Evolutionary conservation across 2,797 vertebrate species (phyloP).

Genomic region (Myiothlypis coronata): DNA sequence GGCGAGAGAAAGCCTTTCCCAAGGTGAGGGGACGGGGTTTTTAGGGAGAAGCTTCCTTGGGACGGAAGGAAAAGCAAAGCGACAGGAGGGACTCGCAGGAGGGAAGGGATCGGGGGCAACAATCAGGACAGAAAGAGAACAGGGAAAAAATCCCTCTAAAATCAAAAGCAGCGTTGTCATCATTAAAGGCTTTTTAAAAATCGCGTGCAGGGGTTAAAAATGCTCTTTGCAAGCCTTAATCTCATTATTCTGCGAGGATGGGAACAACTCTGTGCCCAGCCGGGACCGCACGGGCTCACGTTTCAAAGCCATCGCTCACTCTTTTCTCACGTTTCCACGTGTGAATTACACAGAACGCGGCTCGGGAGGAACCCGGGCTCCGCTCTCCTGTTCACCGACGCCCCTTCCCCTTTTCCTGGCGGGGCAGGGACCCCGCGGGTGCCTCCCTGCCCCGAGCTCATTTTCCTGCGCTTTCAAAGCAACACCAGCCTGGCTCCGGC

Average conservation of each 20-base stretch:
- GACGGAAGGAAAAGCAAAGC: neutral
- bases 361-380: neutral
- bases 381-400: neutral
- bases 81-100: neutral
- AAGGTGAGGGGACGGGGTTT: neutral
- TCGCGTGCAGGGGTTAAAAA: neutral
- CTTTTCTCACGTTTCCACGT: conserved; percentile 51
- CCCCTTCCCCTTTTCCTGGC: neutral
- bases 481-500: neutral
- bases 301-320: conserved; percentile 42
- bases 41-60: neutral
- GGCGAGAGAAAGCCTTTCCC: neutral
- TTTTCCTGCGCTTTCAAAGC: neutral
- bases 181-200: neutral
- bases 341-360: neutral
- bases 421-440: neutral
- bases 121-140: neutral
- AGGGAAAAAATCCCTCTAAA: neutral
- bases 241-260: neutral
- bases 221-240: neutral
- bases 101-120: neutral
- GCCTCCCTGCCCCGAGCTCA: neutral
- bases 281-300: neutral
- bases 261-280: neutral
- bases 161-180: neutral